phyloP scores from a whole-genome alignment of 2,888 invertebrate species.

The Megalurothrips usitatus region DNA sequence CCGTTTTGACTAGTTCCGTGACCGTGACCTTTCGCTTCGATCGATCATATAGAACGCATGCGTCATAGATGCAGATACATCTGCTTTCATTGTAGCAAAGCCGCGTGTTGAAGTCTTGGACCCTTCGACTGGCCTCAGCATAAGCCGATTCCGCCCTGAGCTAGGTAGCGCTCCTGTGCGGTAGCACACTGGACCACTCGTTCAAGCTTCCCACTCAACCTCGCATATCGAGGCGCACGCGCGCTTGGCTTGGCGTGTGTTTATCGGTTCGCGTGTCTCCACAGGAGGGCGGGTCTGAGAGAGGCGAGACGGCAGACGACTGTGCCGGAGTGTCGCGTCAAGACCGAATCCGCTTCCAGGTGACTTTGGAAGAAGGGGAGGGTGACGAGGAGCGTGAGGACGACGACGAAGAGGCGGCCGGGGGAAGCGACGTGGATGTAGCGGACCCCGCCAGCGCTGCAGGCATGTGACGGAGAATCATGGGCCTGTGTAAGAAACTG shows the following conservation, averaged over 20 bases:
- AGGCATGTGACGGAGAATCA: slow-evolving; percentile 91
- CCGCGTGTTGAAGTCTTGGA: too few species aligned
- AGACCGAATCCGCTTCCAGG: slow-evolving; percentile 46
- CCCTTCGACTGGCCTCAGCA: too few species aligned
- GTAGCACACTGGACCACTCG: too few species aligned
- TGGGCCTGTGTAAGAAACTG: slow-evolving; percentile 85
- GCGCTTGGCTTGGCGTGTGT: background rate
- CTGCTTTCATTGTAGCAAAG: too few species aligned
- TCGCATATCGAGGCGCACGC: too few species aligned
- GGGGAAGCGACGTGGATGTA: slow-evolving; percentile 35
- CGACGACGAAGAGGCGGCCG: slow-evolving; percentile 62
- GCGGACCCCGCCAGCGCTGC: slow-evolving; percentile 42
- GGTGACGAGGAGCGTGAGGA: slow-evolving; percentile 72
- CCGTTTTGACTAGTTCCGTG: background rate
- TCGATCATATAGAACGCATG: too few species aligned
- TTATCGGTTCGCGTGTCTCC: slow-evolving; percentile 5
- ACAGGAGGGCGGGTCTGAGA: slow-evolving; percentile 27
- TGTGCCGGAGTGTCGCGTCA: slow-evolving; percentile 34
- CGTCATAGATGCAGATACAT: too few species aligned
- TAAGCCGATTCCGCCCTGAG: too few species aligned
- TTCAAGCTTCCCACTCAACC: too few species aligned
- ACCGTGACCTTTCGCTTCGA: too few species aligned
- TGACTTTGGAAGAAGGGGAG: slow-evolving; percentile 83
- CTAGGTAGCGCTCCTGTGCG: too few species aligned
- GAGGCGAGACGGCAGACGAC: slow-evolving; percentile 27